Conservation (phyloP, 2,888 invertebrate species). For the Digitonthophagus gazella region DNA sequence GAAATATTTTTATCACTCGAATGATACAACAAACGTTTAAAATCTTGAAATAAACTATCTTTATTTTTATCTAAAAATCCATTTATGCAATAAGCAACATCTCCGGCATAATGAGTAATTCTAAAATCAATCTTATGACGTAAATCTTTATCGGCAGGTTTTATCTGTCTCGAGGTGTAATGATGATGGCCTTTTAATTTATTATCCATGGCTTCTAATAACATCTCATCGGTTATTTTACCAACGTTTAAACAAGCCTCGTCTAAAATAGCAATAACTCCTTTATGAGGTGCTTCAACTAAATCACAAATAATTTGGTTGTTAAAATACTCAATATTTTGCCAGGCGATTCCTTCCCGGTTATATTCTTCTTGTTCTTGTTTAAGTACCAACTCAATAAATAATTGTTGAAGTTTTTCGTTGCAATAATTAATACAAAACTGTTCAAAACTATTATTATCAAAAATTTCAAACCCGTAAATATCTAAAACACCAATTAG, state of each 20-base stretch:
- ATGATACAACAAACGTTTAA: slow-evolving; percentile 86
- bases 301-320: slow-evolving; percentile 95
- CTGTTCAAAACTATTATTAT: slow-evolving; percentile 96
- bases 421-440: slow-evolving; percentile 99
- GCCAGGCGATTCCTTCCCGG: slow-evolving; percentile 94
- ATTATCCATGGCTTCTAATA: slow-evolving; percentile 91
- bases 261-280: slow-evolving; percentile 84
- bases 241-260: slow-evolving; percentile 97
- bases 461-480: slow-evolving; percentile 98
- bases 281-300: slow-evolving; percentile 90
- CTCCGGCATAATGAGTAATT: slow-evolving; percentile 94
- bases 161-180: slow-evolving; percentile 83
- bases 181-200: slow-evolving; percentile 83
- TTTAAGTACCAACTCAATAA: slow-evolving; percentile 95
- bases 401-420: slow-evolving; percentile 96
- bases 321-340: slow-evolving; percentile 93
- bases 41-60: slow-evolving; percentile 95
- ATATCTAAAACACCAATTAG: slow-evolving; percentile 96
- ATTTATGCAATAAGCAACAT: slow-evolving; percentile 85
- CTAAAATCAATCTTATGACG: slow-evolving; percentile 77
- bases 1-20: slow-evolving; percentile 76
- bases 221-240: slow-evolving; percentile 79
- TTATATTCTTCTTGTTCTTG: slow-evolving; percentile 98
- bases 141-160: slow-evolving; percentile 77
- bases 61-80: slow-evolving; percentile 98